A percentile compares a stretch with the other conserved stretches of the same genome.
phyloP scores from a whole-genome alignment of 2,888 invertebrate genomes.

The Hemaris fuciformis region DNA sequence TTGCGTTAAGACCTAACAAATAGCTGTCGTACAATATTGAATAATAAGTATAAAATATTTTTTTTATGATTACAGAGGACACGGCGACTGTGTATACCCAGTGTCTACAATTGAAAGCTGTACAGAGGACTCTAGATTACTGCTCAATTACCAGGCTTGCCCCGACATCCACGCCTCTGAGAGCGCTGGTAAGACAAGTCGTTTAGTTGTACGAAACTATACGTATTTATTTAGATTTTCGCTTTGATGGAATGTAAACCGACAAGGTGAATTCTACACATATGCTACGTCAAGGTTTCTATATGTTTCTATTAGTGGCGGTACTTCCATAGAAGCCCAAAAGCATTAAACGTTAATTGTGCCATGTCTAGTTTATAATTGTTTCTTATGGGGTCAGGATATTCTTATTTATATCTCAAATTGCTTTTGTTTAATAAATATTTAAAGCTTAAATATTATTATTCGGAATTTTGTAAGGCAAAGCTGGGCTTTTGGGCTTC shows the following conservation, averaged over 20 bases:
- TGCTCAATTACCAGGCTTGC: slow-evolving; percentile 96
- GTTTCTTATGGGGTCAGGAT: too few species aligned
- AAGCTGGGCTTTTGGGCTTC: too few species aligned
- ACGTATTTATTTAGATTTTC: neutral
- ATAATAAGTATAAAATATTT: neutral
- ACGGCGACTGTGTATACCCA: slow-evolving; percentile 94
- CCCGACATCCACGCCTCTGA: slow-evolving; percentile 95
- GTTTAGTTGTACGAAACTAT: neutral
- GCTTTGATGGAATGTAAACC: neutral
- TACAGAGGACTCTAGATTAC: slow-evolving; percentile 93
- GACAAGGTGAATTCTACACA: too few species aligned
- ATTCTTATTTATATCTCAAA: too few species aligned
- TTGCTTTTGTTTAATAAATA: too few species aligned
- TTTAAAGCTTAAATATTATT: too few species aligned
- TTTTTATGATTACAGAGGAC: slow-evolving; percentile 81
- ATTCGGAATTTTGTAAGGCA: too few species aligned
- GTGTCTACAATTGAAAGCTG: slow-evolving; percentile 96
- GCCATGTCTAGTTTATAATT: too few species aligned
- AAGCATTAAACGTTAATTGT: too few species aligned
- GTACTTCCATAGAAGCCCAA: too few species aligned
- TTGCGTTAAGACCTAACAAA: neutral
- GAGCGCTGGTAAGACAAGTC: slow-evolving; percentile 86
- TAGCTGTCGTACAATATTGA: neutral
- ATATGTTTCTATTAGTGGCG: too few species aligned
- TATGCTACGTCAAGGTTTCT: too few species aligned